phyloP scores from a whole-genome alignment of 1,140 invertebrate genomes.

The Bradynema listronoti region DNA sequence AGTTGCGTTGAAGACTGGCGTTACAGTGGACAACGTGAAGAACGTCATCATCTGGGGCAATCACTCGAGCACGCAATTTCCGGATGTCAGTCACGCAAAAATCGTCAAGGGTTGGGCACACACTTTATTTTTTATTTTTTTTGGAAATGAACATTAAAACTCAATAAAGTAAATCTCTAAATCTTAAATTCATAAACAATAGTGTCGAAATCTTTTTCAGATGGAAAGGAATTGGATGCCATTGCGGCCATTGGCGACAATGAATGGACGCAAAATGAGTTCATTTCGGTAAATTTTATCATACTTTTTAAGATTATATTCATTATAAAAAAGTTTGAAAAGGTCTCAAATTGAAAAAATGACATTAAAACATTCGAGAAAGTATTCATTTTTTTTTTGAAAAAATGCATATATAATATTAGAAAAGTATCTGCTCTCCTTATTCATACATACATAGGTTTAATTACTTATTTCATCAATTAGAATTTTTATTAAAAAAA shows the following conservation, averaged over 20 bases:
- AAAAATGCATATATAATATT: no score
- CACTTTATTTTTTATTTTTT: constrained; percentile 12
- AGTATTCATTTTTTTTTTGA: no score
- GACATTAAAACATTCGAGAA: no score
- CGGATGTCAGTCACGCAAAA: constrained; percentile 79
- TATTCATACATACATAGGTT: no score
- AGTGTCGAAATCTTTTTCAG: constrained; percentile 17
- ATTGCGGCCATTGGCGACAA: constrained; percentile 74
- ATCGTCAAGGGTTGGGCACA: constrained; percentile 47
- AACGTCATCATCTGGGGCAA: constrained; percentile 99
- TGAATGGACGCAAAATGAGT: constrained; percentile 72
- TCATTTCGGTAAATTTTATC: constrained; percentile 65
- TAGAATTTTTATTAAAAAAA: constrained; percentile 11
- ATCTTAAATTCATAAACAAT: neutral
- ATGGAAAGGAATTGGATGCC: constrained; percentile 59
- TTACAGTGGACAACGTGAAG: constrained; percentile 69
- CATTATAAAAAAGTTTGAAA: no score
- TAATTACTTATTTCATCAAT: no score
- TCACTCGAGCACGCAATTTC: constrained; percentile 96
- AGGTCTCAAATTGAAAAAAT: no score
- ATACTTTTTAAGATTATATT: no score
- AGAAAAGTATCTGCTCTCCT: neutral
- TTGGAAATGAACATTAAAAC: neutral
- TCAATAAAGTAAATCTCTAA: neutral
- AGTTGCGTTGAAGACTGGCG: constrained; percentile 62